A percentile compares a stretch with the other conserved stretches of the same genome.
Evolutionary conservation across 2,888 invertebrate species (phyloP).

Genomic region (Philhelius pedissequus): DNA sequence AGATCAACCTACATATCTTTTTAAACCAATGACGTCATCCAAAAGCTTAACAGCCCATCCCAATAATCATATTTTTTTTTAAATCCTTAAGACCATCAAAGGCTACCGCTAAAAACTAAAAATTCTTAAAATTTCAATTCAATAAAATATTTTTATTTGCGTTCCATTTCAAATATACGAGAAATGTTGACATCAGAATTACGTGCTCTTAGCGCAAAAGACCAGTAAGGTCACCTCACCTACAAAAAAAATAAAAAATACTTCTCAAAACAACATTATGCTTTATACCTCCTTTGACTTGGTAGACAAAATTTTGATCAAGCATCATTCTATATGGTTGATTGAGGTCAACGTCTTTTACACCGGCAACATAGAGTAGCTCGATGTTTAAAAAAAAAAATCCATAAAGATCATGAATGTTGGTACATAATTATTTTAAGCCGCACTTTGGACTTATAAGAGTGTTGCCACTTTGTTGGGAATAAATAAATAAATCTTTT

Average conservation of each 20-base stretch:
- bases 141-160: constrained; percentile 7
- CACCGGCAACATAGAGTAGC: constrained; percentile 5
- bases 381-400: not conserved
- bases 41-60: constrained; percentile 1
- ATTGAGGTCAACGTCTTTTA: constrained; percentile 54
- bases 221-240: constrained; percentile 4
- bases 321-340: constrained; percentile 39
- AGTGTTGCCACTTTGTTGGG: not conserved
- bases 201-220: constrained; percentile 16
- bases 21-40: constrained; percentile 24
- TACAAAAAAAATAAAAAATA: not conserved
- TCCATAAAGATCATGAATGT: constrained; percentile 1
- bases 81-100: constrained; percentile 40
- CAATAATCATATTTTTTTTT: constrained; percentile 6
- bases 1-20: not conserved
- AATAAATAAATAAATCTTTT: too few relatives aligned
- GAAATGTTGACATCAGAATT: constrained; percentile 44
- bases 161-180: not conserved
- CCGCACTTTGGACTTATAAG: not conserved
- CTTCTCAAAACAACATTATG: not conserved
- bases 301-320: constrained; percentile 11
- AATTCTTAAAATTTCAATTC: constrained; percentile 24
- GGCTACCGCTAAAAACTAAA: not conserved
- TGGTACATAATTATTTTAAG: not conserved
- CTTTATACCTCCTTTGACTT: constrained; percentile 19